These are phyloP conservation scores for Loriculus beryllinus DNA, from an alignment of 2,797 vertebrate genomes.

Conservation along the genomic window DNA sequence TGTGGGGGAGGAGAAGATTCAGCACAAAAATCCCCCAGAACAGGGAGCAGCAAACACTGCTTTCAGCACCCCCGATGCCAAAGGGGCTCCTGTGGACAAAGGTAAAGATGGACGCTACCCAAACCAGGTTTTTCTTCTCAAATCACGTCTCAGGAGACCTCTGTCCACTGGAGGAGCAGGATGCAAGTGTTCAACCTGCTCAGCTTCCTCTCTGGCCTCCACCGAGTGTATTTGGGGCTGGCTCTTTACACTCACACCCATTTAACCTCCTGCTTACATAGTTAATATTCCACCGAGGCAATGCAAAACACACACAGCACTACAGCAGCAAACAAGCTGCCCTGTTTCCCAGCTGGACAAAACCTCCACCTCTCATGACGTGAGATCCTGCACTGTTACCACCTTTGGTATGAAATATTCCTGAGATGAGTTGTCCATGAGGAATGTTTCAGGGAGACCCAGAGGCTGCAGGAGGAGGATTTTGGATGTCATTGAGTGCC, in stretches of 20 bases:
- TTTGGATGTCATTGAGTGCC: background rate
- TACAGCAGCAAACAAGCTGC: background rate
- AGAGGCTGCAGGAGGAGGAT: background rate
- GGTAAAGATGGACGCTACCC: background rate
- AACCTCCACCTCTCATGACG: background rate
- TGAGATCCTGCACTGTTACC: background rate
- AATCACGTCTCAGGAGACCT: background rate
- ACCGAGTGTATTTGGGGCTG: rapidly evolving
- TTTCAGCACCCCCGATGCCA: background rate
- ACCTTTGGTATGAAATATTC: background rate
- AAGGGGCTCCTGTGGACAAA: background rate
- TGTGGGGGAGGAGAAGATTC: conserved; percentile 1
- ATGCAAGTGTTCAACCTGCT: background rate
- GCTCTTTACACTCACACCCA: rapidly evolving
- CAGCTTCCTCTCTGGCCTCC: background rate
- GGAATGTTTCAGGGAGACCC: background rate
- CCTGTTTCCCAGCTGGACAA: background rate
- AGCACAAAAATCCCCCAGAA: background rate
- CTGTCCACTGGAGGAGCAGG: background rate
- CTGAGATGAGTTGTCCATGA: background rate
- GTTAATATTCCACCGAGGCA: background rate
- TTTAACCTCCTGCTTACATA: background rate
- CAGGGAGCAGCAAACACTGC: background rate
- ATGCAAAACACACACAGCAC: background rate
- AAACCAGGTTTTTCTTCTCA: background rate